Evolutionary conservation across 2,113 vertebrate genomes (phyloP), one percentile per base, ranked within the genome.

Genomic region (Pogona vitticeps): DNA sequence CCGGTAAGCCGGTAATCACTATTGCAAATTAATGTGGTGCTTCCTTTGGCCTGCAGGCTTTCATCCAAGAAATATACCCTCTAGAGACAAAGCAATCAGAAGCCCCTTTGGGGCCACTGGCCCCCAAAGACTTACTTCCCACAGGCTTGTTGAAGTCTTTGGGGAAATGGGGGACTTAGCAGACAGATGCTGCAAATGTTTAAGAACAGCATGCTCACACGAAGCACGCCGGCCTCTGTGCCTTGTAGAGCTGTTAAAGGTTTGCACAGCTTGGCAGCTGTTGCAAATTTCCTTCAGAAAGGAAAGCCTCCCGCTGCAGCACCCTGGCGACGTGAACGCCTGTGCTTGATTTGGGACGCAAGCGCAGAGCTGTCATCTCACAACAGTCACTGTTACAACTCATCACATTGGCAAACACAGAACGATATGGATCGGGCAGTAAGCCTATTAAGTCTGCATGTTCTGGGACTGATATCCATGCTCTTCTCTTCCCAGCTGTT

Each of bases 401-500:
- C 76, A 86, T 80, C 76, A 58, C 67, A 46, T 21, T 71, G 20
- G 52, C 52, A 86, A 78, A 59, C 56, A 20, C 28, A 72, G 85
- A 80, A 72, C 38, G 21, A 46, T 72, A 56, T 46, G 56, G 68
- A 80, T 42, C 9, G 58, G 40, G 56, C 38, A 18, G 18, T 46
- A 73, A 80, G 52, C 56, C 12, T 63, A 7, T 33, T 33, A 80
- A 58, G 20, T 46, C 14, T 72, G 14, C 21, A 31, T 75, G 68
- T 52, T 86, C 56, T 86, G 31, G 56, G 40, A 13, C 3, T 56
- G 52, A 63, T 46, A 36, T 58, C 18, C 65, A 2, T 61, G 14
- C 36, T 33, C 15, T 77, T 75, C 83, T 84, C 40, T 83, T 90
- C 89, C 76, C 89, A 93, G 82, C 65, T 90, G 84, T 31, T 86